Percentiles rank a stretch among this genome's conserved stretches.
These are phyloP conservation scores for Axinella damicornis DNA, from an alignment of 37 sponge, comb jelly and placozoan species.

Conservation along the genomic window DNA sequence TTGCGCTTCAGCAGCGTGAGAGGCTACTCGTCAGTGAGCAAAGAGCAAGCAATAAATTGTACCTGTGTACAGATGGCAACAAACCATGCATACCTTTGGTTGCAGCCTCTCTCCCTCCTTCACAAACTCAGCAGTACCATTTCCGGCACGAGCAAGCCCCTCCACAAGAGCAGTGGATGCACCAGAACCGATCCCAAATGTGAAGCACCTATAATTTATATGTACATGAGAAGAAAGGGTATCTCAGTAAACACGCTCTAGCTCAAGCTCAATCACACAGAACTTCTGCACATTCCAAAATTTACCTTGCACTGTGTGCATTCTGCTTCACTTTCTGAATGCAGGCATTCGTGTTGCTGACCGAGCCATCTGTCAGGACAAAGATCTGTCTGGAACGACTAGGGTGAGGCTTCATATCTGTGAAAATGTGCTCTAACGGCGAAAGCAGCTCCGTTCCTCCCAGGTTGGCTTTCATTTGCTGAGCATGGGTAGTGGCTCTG, in stretches of 20 bases:
- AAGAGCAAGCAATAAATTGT: too few relatives aligned
- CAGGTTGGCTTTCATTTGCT: constrained; percentile 54
- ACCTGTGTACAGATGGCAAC: too few relatives aligned
- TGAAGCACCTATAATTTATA: constrained; percentile 61
- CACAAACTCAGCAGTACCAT: constrained; percentile 69
- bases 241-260: too few relatives aligned
- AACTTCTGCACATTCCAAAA: too few relatives aligned
- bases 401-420: constrained; percentile 4
- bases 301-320: constrained; percentile 35
- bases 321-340: constrained; percentile 53
- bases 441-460: constrained; percentile 76
- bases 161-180: constrained; percentile 73
- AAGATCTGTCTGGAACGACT: constrained; percentile 62
- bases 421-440: constrained; percentile 66
- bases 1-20: too few relatives aligned
- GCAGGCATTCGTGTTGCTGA: constrained; percentile 59
- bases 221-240: too few relatives aligned
- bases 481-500: constrained; percentile 54
- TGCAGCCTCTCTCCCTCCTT: constrained; percentile 53
- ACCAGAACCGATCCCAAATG: constrained; percentile 76
- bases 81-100: constrained; percentile 57
- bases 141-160: constrained; percentile 68
- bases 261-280: too few relatives aligned
- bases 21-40: too few relatives aligned
- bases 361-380: constrained; percentile 75